These are phyloP conservation scores for Apistogramma diplotaenia DNA, from an alignment of 2,113 vertebrate species.

Conservation along the genomic window DNA sequence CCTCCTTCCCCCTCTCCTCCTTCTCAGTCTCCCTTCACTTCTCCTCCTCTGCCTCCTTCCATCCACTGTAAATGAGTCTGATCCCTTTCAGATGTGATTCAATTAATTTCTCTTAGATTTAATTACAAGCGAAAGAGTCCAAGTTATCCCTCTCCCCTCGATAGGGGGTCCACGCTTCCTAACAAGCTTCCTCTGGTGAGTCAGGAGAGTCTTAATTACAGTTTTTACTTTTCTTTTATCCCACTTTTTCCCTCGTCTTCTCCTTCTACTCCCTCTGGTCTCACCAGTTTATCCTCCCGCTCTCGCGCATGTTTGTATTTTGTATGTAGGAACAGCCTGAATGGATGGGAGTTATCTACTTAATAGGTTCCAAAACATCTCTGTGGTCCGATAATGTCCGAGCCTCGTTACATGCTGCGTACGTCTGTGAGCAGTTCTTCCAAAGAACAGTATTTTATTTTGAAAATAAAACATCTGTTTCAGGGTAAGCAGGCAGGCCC, in stretches of 20 bases:
- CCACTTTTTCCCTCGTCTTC: constrained; percentile 56
- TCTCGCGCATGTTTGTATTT: constrained; percentile 26
- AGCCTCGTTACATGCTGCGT: background rate
- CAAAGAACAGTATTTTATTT: background rate
- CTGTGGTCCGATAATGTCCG: background rate
- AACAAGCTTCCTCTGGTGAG: constrained; percentile 77
- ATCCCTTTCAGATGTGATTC: constrained; percentile 81
- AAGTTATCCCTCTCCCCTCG: constrained; percentile 74
- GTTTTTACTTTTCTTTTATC: constrained; percentile 74
- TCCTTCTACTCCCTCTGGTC: constrained; percentile 51
- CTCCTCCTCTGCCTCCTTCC: constrained; percentile 61
- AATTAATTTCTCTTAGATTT: constrained; percentile 84
- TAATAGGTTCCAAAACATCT: constrained; percentile 8
- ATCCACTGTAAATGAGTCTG: constrained; percentile 76
- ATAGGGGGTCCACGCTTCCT: constrained; percentile 75
- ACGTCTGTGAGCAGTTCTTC: background rate
- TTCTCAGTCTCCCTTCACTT: constrained; percentile 51
- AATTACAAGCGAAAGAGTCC: constrained; percentile 79
- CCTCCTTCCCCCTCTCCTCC: constrained; percentile 15
- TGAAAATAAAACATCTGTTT: background rate
- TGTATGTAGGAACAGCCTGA: constrained; percentile 17
- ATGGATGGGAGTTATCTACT: constrained; percentile 16
- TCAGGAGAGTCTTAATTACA: constrained; percentile 78
- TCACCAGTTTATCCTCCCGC: constrained; percentile 20
- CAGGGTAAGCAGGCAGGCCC: background rate